These are phyloP conservation scores for Morpho deidamia DNA, from an alignment of 2,888 invertebrate genomes.

Conservation along the genomic window DNA sequence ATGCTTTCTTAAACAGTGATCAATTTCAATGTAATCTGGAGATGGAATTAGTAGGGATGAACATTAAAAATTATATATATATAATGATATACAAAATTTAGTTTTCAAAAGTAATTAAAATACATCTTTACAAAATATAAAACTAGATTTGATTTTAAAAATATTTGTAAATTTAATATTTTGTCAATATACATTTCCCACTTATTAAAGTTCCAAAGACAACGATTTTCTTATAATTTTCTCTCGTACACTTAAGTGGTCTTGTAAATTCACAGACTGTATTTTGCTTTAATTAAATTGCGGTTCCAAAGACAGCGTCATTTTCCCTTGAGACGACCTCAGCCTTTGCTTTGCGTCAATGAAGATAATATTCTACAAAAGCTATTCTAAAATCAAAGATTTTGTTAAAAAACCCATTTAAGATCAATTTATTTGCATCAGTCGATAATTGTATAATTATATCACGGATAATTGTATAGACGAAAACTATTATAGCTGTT, in stretches of 20 bases:
- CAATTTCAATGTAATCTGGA: no score
- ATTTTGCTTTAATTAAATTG: constrained; percentile 27
- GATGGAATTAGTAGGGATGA: no score
- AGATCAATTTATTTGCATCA: background rate
- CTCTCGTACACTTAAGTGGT: constrained; percentile 10
- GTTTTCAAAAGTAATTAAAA: no score
- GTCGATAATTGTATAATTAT: no score
- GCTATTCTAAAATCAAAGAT: constrained; percentile 9
- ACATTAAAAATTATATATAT: no score
- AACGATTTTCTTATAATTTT: constrained; percentile 13
- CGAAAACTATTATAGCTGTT: no score
- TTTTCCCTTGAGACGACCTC: constrained; percentile 20
- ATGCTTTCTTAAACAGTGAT: no score
- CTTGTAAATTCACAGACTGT: constrained; percentile 7
- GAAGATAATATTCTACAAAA: background rate
- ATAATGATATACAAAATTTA: no score
- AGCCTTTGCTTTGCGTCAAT: constrained; percentile 18
- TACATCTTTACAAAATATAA: no score
- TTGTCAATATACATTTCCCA: background rate
- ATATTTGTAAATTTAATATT: background rate
- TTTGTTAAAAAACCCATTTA: background rate
- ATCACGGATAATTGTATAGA: no score
- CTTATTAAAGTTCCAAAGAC: background rate
- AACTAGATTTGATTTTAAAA: background rate
- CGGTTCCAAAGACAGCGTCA: constrained; percentile 21